Base-by-base conservation (phyloP, 2,888 invertebrate species). In the Brenthis ino region DNA sequence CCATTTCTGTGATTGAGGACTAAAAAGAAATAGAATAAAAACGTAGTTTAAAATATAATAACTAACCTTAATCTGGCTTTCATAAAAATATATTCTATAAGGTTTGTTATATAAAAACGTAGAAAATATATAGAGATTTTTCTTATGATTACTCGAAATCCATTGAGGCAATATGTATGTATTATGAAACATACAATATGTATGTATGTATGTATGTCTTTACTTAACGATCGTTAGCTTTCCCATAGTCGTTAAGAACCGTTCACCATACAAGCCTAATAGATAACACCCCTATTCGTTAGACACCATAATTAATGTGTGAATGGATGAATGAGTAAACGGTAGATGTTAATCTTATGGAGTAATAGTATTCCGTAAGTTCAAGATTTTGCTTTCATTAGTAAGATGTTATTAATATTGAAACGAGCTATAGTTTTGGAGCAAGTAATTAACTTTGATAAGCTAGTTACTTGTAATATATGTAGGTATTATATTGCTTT, bases 151-250 rank as follows among this genome's bases (percentile, higher is more conserved):
- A 12, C 28, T 12, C 28, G 28, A 12, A 50, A 6, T 12, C 16
- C n/a, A 57, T 50, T 33, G 33, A 50, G 12, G 28, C 33, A 50
- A 28, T 50, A 50, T 43, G 33, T 24, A 48, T 47, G 48, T 60
- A 28, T n/a, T 50, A 60, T 60, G 28, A 50, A 60, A 33, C 48
- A 60, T 33, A 60, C 16, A 60, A 60, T 50, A 50, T 60, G 50
- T 60, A 28, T 28, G n/a, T 48, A 28, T 28, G 50, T 50, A 50
- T 60, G 50, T 60, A 28, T 28, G n/a, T 48, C 50, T 48, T 50
- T 16, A 50, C 60, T 60, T 60, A 50, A 60, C 60, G 60, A 50
- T 60, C 60, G 48, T 60, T 60, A 60, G 60, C n/a, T 60, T 60
- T n/a, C 33, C 48, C 60, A 60, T 60, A 28, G 50, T 50, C 60